These are phyloP conservation scores for Perca flavescens DNA, from an alignment of 2,113 vertebrate species.

Conservation along the genomic window DNA sequence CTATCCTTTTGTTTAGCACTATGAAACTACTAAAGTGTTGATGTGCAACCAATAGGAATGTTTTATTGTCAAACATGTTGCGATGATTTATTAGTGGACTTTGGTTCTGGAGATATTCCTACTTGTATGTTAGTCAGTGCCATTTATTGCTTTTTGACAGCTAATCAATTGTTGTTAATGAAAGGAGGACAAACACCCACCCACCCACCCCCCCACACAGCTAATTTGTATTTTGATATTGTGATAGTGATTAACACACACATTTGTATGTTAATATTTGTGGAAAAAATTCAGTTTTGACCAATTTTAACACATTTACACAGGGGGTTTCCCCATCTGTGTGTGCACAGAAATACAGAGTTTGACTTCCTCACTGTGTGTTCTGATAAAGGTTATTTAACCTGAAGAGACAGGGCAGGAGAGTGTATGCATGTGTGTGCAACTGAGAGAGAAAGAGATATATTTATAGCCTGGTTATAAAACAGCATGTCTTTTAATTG, in stretches of 20 bases:
- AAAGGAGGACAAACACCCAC: not conserved
- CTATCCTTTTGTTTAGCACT: conserved; percentile 22
- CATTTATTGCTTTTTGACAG: conserved; percentile 14
- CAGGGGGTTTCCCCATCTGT: not conserved
- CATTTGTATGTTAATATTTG: not conserved
- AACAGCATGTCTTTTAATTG: not conserved
- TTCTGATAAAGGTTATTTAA: conserved; percentile 46
- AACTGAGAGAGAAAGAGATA: not conserved
- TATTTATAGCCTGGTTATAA: not conserved
- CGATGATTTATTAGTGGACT: conserved; percentile 58
- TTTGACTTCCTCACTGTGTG: conserved; percentile 42
- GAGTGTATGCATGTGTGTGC: not conserved
- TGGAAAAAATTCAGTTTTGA: not conserved
- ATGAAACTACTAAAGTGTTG: conserved; percentile 61
- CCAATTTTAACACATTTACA: not conserved
- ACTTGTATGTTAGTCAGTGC: conserved; percentile 30
- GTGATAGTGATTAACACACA: not conserved
- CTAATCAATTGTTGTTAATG: conserved; percentile 27
- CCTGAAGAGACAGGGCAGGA: conserved; percentile 50
- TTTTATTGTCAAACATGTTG: not conserved
- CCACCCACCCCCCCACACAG: too few species aligned
- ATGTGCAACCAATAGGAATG: conserved; percentile 51
- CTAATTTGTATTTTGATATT: not conserved
- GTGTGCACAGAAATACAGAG: not conserved
- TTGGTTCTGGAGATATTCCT: conserved; percentile 1